Evolutionary conservation across 1,140 invertebrate species (phyloP).

Genomic region (Colletes gigas): DNA sequence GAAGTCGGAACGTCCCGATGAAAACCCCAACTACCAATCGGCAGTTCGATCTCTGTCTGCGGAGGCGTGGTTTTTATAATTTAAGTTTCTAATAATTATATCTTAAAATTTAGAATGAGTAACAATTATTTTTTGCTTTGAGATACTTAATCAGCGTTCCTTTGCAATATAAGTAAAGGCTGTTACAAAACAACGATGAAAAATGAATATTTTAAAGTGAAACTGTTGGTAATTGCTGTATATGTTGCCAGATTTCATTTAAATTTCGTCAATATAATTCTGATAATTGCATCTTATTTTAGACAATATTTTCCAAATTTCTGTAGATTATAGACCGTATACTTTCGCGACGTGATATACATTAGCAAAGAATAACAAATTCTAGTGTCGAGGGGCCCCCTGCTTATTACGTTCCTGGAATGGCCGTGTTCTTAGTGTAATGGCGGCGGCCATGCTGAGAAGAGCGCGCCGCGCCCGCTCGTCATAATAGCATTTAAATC

Average conservation of each 20-base stretch:
- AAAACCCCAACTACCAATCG: no score
- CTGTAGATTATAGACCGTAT: not conserved
- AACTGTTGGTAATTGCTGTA: no score
- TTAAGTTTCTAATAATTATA: no score
- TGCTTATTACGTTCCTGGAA: slow-evolving; percentile 65
- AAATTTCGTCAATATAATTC: not conserved
- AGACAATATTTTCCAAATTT: not conserved
- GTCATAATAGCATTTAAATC: slow-evolving; percentile 63
- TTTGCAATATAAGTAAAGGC: no score
- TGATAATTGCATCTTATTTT: not conserved
- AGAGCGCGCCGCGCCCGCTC: slow-evolving; percentile 74
- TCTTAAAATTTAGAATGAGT: no score
- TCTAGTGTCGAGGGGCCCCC: not conserved
- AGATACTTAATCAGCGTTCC: no score
- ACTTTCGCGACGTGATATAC: not conserved
- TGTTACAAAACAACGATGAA: no score
- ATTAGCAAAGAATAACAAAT: slow-evolving; percentile 21
- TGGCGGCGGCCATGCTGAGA: slow-evolving; percentile 75
- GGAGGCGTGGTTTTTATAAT: no score
- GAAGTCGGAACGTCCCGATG: no score
- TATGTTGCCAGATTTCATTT: not conserved
- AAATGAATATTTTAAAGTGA: no score
- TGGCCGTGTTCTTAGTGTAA: slow-evolving; percentile 72
- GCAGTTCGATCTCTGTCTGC: no score
- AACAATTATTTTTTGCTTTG: no score